Evolutionary conservation across 2,113 vertebrate genomes (phyloP).

Genomic region (Tylochromis polylepis): DNA sequence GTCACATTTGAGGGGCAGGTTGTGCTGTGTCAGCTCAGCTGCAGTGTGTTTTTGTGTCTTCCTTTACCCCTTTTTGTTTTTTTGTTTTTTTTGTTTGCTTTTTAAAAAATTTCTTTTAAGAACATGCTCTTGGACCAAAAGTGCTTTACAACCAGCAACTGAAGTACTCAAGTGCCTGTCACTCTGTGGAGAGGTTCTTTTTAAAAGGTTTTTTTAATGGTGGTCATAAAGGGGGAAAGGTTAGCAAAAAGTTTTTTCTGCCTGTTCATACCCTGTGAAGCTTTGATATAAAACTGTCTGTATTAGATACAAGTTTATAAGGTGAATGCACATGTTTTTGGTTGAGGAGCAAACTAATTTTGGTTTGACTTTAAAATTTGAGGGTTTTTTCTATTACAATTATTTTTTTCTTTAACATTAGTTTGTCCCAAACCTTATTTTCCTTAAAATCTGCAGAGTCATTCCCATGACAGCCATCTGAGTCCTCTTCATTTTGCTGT

Average conservation of each 20-base stretch:
- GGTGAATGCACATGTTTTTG: background rate
- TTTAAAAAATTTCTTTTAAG: background rate
- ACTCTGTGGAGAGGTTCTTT: constrained; percentile 2
- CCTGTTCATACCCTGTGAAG: background rate
- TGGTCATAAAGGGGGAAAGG: background rate
- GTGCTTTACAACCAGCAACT: constrained; percentile 42
- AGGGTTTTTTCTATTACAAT: background rate
- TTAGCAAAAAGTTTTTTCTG: background rate
- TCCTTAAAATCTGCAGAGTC: constrained; percentile 1
- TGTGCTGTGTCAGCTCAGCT: constrained; percentile 9
- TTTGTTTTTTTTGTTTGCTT: no score
- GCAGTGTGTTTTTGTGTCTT: background rate
- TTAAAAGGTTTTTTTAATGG: constrained; percentile 27
- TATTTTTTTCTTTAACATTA: background rate
- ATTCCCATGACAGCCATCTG: constrained; percentile 27
- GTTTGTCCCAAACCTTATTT: background rate
- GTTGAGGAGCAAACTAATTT: background rate
- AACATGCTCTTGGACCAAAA: constrained; percentile 45
- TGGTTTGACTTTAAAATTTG: background rate
- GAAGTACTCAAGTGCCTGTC: constrained; percentile 54
- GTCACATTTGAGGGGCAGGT: constrained; percentile 27
- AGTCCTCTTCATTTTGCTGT: background rate
- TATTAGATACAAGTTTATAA: background rate
- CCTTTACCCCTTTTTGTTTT: background rate
- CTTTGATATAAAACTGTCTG: background rate